Base-by-base conservation (phyloP, 2,797 vertebrate genomes). In the Xiphorhynchus erythropygius region DNA sequence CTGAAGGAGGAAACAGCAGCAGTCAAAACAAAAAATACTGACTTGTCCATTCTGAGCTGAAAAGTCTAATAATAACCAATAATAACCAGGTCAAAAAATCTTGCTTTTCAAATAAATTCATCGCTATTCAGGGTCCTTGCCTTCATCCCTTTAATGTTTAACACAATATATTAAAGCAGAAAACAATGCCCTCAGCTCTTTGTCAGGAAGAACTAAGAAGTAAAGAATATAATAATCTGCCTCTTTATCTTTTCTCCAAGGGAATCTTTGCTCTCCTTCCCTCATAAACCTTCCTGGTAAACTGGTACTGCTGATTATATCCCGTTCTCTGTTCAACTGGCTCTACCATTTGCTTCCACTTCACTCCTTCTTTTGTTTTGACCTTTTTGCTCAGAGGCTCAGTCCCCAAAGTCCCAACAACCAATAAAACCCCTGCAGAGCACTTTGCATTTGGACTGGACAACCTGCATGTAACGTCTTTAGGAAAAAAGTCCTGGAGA, bases 91-190 rank as follows among this genome's bases (percentile, higher is more conserved):
- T 53, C 82, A 86, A 81, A 89, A 96, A 77, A 62, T 57, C 32
- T 78, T 82, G 30, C 47, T 84, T 94, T 89, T 69, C 27, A 5
- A 67, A 94, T 92, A 96, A 95, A 91, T 78, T 95, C 77, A 42
- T 52, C 77, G 52, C 52, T 92, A 73, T 73, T 67, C 62, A 63
- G 70, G 21, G 59, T 93, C 55, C 70, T 82, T 47, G 65, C 67
- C 83, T 96, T 93, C 84, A 88, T 70, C 82, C 56, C 57, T 93
- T 90, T 96, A 78, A 94, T 57, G 73, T 91, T 96, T 93, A 96
- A 95, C 91, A 95, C 90, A 84, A 88, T 90, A 92, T 94, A 95
- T 86, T 95, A 94, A 96, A 90, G 90, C 71, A 90, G 75, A 93
- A 96, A 97, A 94, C 91, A 94, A 89, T 86, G 60, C 86, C 77